phyloP scores from a whole-genome alignment of 2,797 vertebrate species.

The Siniperca scherzeri region DNA sequence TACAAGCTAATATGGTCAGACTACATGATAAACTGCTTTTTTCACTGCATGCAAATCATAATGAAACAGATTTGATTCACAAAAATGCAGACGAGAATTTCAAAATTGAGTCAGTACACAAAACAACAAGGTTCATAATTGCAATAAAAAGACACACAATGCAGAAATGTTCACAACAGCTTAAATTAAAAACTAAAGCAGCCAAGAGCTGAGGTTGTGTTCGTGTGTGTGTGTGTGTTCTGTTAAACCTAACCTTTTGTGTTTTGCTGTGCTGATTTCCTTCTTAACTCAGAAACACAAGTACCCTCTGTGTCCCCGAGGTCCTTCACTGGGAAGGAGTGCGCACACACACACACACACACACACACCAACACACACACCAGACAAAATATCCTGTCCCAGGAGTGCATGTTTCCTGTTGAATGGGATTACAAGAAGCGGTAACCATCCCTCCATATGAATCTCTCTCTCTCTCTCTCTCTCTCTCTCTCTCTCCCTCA shows the following conservation, averaged over 20 bases:
- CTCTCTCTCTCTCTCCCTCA: no score
- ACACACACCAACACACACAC: slow-evolving; percentile 25
- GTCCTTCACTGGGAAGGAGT: slow-evolving; percentile 46
- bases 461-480: slow-evolving; percentile 11
- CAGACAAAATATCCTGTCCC: slow-evolving; percentile 71
- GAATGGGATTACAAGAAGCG: slow-evolving; percentile 68
- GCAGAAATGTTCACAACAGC: slow-evolving; percentile 13
- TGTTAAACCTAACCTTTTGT: slow-evolving; percentile 50
- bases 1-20: background rate
- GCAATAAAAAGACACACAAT: slow-evolving; percentile 15
- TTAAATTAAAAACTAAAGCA: slow-evolving; percentile 10
- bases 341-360: background rate
- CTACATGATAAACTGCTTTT: background rate
- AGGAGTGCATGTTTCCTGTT: slow-evolving; percentile 70
- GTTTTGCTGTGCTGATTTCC: slow-evolving; percentile 49
- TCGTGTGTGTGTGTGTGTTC: slow-evolving; percentile 33
- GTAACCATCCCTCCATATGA: slow-evolving; percentile 59
- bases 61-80: background rate
- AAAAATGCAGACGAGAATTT: no score
- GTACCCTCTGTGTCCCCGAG: slow-evolving; percentile 52
- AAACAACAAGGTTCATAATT: slow-evolving; percentile 10
- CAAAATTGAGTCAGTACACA: no score
- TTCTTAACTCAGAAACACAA: slow-evolving; percentile 53
- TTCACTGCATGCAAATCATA: background rate
- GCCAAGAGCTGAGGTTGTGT: slow-evolving; percentile 14